Base-by-base conservation (phyloP, 2,113 vertebrate species). In the Melanostigma gelatinosum region DNA sequence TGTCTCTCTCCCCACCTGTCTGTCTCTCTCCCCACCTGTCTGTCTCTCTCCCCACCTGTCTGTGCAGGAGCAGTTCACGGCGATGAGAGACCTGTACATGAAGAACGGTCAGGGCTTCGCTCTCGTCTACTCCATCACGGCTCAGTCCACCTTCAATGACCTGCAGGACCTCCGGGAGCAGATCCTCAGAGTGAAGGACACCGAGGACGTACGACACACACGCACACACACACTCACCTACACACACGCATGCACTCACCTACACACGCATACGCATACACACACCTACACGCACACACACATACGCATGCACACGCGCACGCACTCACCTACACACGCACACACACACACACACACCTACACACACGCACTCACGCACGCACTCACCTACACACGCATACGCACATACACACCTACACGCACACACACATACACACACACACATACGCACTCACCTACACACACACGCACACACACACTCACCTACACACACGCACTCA, bases 71-170 rank as follows among this genome's bases (percentile, higher is more conserved):
- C 93, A 94, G 87, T 94, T 94, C 89, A 93, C 93, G 3, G 92
- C 93, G 4, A 94, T 94, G 93, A 79, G 93, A 20, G 93, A 94
- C 72, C 90, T 94, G 58, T 94, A 94, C 88, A 94, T 94, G 91
- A 94, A 94, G 80, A 94, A 94, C 42, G 93, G 93, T 63, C 93
- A 94, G 85, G 93, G 93, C n/a, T 94, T 94, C 22, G 92, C 92
- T 81, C 86, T 94, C 85, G 92, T 94, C 61, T 94, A 93, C 84
- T 91, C 90, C 90, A 93, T 94, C 87, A 93, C 92, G 1, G 92
- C 92, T 75, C 93, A 94, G 91, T 93, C 92, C 2, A 94, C 92
- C 79, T 94, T 94, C 72, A 93, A 94, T 6, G 93, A 94, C 75
- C 92, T 94, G 0, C 92, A 93, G 88, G 91, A 92, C 85, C 91